Evolutionary conservation across 2,888 invertebrate genomes (phyloP), one percentile per base, ranked within the genome.

Genomic region (Pasiphila rectangulata): DNA sequence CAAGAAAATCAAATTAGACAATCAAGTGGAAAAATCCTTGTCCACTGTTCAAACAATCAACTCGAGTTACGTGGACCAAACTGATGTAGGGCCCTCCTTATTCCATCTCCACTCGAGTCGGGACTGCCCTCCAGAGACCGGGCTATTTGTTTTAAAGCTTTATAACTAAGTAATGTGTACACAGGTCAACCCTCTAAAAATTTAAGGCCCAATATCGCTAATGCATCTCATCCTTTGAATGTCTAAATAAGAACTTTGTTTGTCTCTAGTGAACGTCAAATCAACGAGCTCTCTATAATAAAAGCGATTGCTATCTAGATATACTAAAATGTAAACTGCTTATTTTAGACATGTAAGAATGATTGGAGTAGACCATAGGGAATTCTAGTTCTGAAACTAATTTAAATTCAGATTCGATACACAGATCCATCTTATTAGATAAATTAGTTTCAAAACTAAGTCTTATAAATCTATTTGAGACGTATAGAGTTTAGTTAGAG

Each of bases 11-110:
- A 83, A 85, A 88, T 87, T 87, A 81, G 86, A 88, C 85, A 87
- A 88, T 87, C 87, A 88, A 86, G 85, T 87, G 84, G 86, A 88
- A 87, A 88, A 88, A 86, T 87, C 86, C 78, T 78, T 83, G 86
- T 85, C 75, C 79, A 75, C 68, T 77, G 79, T 71, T 78, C 87
- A 88, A 87, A 86, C 87, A 87, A 87, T 88, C 87, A 84, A 78
- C 77, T 85, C 74, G 75, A 86, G 84, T 88, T 87, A 86, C 83
- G 67, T 68, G 71, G 74, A 61, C 61, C 58, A 59, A 70, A 74
- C 72, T 83, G 84, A 84, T 79, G 84, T 70, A 72, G 83, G 83
- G 72, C 63, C 70, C 72, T 71, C 72, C 72, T 72, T 83, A 79
- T 85, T 85, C 79, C 81, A 79, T 73, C 69, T 73, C 69, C 77